Evolutionary conservation across 2,113 vertebrate species (phyloP).

Genomic region (Apodemus sylvaticus): DNA sequence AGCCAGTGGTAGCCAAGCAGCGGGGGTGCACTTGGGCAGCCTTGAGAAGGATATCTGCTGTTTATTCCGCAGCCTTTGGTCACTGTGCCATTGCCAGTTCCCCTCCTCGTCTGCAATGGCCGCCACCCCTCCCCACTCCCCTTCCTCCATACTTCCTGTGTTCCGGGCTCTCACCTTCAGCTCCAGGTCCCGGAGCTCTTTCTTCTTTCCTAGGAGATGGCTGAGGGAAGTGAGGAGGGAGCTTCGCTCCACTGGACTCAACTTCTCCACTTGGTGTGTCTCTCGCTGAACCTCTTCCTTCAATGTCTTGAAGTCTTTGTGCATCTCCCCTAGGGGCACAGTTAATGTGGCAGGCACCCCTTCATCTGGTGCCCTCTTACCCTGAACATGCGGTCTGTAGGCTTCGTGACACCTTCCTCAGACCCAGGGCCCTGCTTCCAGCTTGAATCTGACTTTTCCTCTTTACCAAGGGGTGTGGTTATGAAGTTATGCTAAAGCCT

Average conservation of each 20-base stretch:
- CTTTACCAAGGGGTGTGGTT: background rate
- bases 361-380: background rate
- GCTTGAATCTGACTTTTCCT: background rate
- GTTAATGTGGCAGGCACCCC: no score
- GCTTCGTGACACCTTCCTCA: background rate
- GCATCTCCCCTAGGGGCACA: no score
- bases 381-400: background rate
- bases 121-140: no score
- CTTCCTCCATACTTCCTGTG: background rate
- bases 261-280: constrained; percentile 60
- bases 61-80: background rate
- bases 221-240: constrained; percentile 73
- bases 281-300: constrained; percentile 77
- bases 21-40: background rate
- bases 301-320: constrained; percentile 56
- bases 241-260: constrained; percentile 32
- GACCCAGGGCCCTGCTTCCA: background rate
- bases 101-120: background rate
- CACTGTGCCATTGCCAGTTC: background rate
- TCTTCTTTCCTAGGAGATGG: constrained; percentile 75
- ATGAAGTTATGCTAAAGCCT: background rate
- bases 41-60: background rate
- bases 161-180: constrained; percentile 51
- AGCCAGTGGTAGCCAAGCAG: background rate
- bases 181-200: constrained; percentile 72